phyloP scores from a whole-genome alignment of 1,140 invertebrate genomes.

The Hycleus phaleratus region DNA sequence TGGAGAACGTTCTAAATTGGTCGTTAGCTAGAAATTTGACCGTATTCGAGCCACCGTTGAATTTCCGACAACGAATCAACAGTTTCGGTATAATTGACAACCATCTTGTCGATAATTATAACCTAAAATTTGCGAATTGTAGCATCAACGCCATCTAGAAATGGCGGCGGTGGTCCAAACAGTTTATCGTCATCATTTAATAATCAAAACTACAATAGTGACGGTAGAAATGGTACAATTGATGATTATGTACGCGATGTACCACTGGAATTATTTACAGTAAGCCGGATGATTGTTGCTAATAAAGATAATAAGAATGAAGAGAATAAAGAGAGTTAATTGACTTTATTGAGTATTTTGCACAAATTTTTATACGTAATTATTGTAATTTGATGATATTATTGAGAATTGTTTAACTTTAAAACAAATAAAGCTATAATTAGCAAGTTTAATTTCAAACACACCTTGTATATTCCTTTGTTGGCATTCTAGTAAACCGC shows the following conservation, averaged over 20 bases:
- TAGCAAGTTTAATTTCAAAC: too few species aligned
- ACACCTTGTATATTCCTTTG: too few species aligned
- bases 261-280: conserved; percentile 42
- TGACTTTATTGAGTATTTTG: too few species aligned
- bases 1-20: conserved; percentile 38
- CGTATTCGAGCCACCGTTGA: conserved; percentile 21
- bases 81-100: not conserved
- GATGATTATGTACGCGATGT: conserved; percentile 39
- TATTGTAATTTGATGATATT: too few species aligned
- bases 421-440: too few species aligned
- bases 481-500: too few species aligned
- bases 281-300: conserved; percentile 33
- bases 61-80: conserved; percentile 1
- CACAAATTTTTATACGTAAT: too few species aligned
- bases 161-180: not conserved
- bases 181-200: not conserved
- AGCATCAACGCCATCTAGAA: not conserved
- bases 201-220: conserved; percentile 5
- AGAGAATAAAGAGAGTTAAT: too few species aligned
- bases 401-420: too few species aligned
- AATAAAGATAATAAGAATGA: too few species aligned
- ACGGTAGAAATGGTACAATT: not conserved
- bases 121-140: not conserved
- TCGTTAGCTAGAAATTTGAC: conserved; percentile 33
- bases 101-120: not conserved